Base-by-base conservation (phyloP, 2,113 vertebrate species). In the Pica pica region DNA sequence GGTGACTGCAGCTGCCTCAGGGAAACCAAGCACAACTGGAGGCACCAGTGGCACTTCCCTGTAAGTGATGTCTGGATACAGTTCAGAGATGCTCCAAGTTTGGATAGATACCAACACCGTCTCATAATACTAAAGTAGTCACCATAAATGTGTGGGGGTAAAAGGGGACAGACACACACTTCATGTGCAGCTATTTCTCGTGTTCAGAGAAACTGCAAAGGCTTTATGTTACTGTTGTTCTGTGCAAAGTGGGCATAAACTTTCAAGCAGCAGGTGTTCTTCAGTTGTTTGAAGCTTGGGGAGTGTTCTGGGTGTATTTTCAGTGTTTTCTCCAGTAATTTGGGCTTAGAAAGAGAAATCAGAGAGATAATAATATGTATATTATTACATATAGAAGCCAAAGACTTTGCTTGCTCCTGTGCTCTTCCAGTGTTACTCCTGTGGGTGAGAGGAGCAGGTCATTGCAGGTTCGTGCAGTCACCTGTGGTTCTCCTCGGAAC, bases 401-500 rank as follows among this genome's bases (percentile, higher is more conserved):
- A 60, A 65, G 26, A 2, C 10, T 78, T 56, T 53, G 31, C 28
- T 19, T 50, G 22, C 16, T 80, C 27, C 30, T 1, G 0, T 15
- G 24, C 70, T 15, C 39, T 70, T 39, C 61, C 46, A 59, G 17
- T 19, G 64, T 37, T 53, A 9, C 14, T 80, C 14, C n/a, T 6
- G 30, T 18, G 52, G 46, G n/a, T 53, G 71, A 84, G 63, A 77
- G 77, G 44, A 60, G 27, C 69, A 55, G 81, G 11, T 44, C 2
- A 3, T 0, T 65, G 63, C 67, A 64, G 21, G 52, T 14, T 10
- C 26, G 30, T 67, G 73, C 65, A 42, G 46, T 12, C 10, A 2
- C 81, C 28, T 50, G 55, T 37, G 63, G 14, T 0, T 82, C 1
- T 0, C 15, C 9, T 33, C 0, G 0, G 76, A 55, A 21, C 44